These are phyloP conservation scores for Neomonachus schauinslandi DNA, from an alignment of 2,113 vertebrate species.

Conservation along the genomic window DNA sequence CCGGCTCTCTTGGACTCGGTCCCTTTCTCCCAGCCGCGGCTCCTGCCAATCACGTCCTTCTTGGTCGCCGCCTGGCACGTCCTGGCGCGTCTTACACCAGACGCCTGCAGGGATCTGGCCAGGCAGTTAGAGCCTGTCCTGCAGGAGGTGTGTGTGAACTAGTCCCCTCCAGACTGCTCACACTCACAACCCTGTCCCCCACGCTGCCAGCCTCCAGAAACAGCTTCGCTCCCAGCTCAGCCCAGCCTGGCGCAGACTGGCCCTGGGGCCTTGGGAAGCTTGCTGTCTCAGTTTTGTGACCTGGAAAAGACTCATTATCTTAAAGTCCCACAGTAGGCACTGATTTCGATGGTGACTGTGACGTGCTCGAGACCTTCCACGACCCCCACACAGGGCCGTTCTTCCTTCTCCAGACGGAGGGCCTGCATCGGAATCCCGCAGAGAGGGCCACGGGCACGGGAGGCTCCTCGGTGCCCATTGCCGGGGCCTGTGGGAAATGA, in stretches of 20 bases:
- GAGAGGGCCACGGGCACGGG: fast-evolving
- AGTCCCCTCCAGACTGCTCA: neutral
- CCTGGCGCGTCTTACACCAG: fast-evolving
- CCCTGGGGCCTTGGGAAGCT: fast-evolving
- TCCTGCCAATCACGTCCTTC: too few relatives aligned
- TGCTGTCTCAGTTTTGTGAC: neutral
- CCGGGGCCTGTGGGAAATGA: neutral
- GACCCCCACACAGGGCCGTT: fast-evolving
- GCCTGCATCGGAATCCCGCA: fast-evolving
- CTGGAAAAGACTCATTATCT: too few relatives aligned
- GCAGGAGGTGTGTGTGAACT: fast-evolving
- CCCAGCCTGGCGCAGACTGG: fast-evolving
- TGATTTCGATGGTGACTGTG: neutral
- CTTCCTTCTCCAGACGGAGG: neutral
- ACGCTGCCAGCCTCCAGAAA: fast-evolving
- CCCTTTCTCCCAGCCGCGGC: fast-evolving
- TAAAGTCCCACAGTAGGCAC: too few relatives aligned
- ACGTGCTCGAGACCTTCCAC: fast-evolving
- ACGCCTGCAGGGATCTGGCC: fast-evolving
- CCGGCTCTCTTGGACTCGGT: neutral
- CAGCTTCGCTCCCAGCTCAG: neutral
- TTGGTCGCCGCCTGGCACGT: fast-evolving
- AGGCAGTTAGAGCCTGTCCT: neutral
- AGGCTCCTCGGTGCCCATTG: fast-evolving
- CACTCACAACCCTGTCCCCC: neutral